Base-by-base conservation (phyloP, 2,797 vertebrate genomes). In the Gephyroberyx darwinii region DNA sequence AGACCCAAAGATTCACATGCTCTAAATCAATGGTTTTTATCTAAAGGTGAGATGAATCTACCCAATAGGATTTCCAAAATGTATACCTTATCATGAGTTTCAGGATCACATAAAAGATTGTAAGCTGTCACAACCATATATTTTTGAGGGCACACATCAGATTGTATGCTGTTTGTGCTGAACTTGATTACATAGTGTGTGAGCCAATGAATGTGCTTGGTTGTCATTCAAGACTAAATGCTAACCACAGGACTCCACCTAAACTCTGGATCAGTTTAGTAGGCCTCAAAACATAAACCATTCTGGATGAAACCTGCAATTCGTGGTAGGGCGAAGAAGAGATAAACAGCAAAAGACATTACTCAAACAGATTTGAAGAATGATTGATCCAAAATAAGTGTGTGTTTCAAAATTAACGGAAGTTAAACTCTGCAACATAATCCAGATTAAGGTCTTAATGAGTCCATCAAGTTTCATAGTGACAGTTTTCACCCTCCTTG, bases 241-340 rank as follows among this genome's bases (percentile, higher is more conserved):
- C 80, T 72, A 84, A 92, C 87, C 90, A 84, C 91, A 89, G 75
- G 88, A 82, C 91, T 90, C 88, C 90, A 84, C 92, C 92, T 83
- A 85, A 85, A 86, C 77, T 88, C 83, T 91, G 90, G 88, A 88
- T 88, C 85, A 55, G 80, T 88, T 90, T 85, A 87, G 82, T 8
- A 5, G 74, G 45, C 79, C 83, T 89, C 82, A 65, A 75, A 89
- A 82, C 78, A 81, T 47, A 81, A 88, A 81, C 75, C 70, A 14
- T 84, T 68, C 62, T 14, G 77, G 50, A 78, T 75, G 74, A 80
- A 84, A 79, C 57, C 52, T 50, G 69, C 54, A 82, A 58, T 74
- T 55, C 69, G 70, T 12, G 52, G 55, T 45, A 47, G 75, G 80
- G 78, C 54, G 77, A 68, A 82, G 56, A 48, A 68, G 83, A 84